phyloP scores from a whole-genome alignment of 2,113 vertebrate species.

The Aramus guarauna region DNA sequence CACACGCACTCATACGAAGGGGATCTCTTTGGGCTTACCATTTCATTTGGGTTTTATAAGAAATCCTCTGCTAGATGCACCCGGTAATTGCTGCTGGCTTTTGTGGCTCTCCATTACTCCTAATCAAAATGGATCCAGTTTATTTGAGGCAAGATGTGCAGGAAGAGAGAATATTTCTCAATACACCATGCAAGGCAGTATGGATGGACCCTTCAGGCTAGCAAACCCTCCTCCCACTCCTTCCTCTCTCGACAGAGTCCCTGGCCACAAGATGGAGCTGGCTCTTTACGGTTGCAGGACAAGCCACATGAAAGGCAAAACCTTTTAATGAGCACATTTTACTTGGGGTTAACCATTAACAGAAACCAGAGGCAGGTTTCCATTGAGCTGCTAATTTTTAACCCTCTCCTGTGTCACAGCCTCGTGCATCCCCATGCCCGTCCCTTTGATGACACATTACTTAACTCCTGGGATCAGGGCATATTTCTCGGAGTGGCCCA shows the following conservation, averaged over 20 bases:
- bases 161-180: not conserved
- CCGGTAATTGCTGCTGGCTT: not conserved
- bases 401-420: not conserved
- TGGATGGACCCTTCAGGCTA: accelerated
- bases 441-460: not conserved
- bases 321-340: not conserved
- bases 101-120: not conserved
- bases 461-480: not conserved
- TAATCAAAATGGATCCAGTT: not conserved
- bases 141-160: not conserved
- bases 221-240: not conserved
- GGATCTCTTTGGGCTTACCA: not conserved
- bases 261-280: conserved; percentile 54
- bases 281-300: not conserved
- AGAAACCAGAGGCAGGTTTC: not conserved
- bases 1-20: accelerated
- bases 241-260: not conserved
- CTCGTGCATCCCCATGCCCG: accelerated
- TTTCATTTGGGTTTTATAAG: not conserved
- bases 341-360: not conserved
- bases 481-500: not conserved
- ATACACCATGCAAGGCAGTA: accelerated
- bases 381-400: not conserved
- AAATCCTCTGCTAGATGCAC: not conserved
- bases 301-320: not conserved